Conservation (phyloP, 2,888 invertebrate species). For the Noctuana brunneofusca region DNA sequence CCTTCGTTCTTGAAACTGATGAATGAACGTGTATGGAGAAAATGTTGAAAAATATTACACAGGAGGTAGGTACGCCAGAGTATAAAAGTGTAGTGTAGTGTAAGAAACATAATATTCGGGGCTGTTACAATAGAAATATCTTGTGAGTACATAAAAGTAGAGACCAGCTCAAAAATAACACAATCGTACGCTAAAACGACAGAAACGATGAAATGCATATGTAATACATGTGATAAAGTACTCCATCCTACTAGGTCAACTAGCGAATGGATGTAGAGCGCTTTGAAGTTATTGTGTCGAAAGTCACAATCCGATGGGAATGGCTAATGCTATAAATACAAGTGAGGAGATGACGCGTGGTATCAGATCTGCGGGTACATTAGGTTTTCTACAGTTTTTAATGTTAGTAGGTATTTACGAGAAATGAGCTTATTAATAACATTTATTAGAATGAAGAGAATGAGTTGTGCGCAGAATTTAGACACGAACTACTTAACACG, state of each 20-base stretch:
- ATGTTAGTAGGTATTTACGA: conserved; percentile 9
- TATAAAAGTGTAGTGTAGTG: conserved; percentile 17
- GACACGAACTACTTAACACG: conserved; percentile 54
- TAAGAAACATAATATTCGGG: conserved; percentile 37
- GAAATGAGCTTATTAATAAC: conserved; percentile 15
- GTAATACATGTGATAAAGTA: conserved; percentile 65
- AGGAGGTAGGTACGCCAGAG: conserved; percentile 51
- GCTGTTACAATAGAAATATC: conserved; percentile 51
- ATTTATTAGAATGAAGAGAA: conserved; percentile 25
- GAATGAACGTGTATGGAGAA: conserved; percentile 51
- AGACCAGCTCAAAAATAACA: conserved; percentile 76
- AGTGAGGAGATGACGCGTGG: conserved; percentile 32
- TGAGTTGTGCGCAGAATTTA: conserved; percentile 65
- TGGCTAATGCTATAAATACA: conserved; percentile 28
- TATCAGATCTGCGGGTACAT: conserved; percentile 38
- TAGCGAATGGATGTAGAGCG: conserved; percentile 24
- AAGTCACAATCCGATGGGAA: conserved; percentile 17
- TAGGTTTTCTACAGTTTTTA: conserved; percentile 16
- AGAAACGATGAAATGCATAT: conserved; percentile 72
- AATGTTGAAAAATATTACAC: conserved; percentile 56
- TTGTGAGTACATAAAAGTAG: conserved; percentile 76
- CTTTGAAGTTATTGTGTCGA: conserved; percentile 12
- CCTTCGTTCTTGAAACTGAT: conserved; percentile 65
- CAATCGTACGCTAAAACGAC: conserved; percentile 57
- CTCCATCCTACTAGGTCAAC: conserved; percentile 48